These are phyloP conservation scores for Acrocephalus scirpaceus DNA, from an alignment of 2,797 vertebrate species.

Conservation along the genomic window DNA sequence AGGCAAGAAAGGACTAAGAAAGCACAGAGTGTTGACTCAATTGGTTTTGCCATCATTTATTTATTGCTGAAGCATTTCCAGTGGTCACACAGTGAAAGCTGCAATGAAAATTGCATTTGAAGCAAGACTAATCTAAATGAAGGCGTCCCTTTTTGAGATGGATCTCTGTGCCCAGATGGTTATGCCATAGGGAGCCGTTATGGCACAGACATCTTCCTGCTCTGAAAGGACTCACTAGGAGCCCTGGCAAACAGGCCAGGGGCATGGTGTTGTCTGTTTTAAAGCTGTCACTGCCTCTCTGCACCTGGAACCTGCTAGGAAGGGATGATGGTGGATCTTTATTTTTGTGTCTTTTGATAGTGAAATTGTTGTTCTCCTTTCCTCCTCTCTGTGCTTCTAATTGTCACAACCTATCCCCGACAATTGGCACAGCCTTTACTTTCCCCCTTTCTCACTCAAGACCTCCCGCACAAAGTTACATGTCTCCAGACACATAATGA, in stretches of 20 bases:
- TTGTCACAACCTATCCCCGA: not conserved
- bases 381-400: not conserved
- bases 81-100: not conserved
- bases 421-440: not conserved
- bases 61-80: not conserved
- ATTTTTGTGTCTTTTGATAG: not conserved
- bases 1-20: constrained; percentile 4
- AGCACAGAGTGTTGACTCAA: not conserved
- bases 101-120: not conserved
- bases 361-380: not conserved
- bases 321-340: not conserved
- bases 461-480: not conserved
- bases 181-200: not conserved
- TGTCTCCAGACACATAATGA: not conserved
- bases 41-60: not conserved
- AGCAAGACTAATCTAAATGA: not conserved
- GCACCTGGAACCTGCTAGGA: not conserved
- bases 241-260: not conserved
- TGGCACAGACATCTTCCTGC: not conserved
- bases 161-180: not conserved
- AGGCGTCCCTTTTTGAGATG: not conserved
- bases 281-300: not conserved
- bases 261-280: not conserved
- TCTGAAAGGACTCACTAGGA: not conserved
- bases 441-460: not conserved